Percentiles rank a stretch among this genome's conserved stretches.
Evolutionary conservation across 2,113 vertebrate species (phyloP).

Genomic region (Micromys minutus): DNA sequence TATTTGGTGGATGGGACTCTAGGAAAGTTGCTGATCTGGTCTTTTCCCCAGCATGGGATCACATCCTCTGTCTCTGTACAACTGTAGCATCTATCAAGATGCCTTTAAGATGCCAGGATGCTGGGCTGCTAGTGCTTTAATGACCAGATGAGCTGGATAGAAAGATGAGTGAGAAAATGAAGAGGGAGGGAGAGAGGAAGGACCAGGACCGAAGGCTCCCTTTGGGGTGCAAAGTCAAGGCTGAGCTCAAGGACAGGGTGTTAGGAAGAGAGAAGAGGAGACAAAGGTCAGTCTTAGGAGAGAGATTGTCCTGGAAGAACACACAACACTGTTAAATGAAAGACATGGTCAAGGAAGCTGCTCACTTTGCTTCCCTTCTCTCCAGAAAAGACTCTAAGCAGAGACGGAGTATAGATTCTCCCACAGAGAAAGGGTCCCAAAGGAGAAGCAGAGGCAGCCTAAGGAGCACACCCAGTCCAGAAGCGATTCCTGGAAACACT

Average conservation of each 20-base stretch:
- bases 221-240: slow-evolving; percentile 18
- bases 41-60: neutral
- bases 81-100: neutral
- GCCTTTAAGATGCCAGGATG: slow-evolving; percentile 29
- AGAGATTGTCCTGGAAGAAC: neutral
- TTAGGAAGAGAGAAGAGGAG: neutral
- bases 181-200: neutral
- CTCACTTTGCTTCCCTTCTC: neutral
- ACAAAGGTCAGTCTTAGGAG: slow-evolving; percentile 21
- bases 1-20: neutral
- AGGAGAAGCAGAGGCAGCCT: neutral
- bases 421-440: neutral
- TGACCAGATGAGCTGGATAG: neutral
- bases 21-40: slow-evolving; percentile 19
- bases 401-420: neutral
- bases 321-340: neutral
- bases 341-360: neutral
- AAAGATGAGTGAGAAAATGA: neutral
- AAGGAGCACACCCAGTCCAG: neutral
- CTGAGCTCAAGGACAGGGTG: slow-evolving; percentile 31
- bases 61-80: neutral
- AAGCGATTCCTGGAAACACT: slow-evolving; percentile 23
- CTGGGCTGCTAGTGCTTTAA: neutral
- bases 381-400: neutral
- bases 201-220: neutral